These are phyloP conservation scores for Drosophila helvetica DNA, from an alignment of 2,888 invertebrate species.

Conservation along the genomic window DNA sequence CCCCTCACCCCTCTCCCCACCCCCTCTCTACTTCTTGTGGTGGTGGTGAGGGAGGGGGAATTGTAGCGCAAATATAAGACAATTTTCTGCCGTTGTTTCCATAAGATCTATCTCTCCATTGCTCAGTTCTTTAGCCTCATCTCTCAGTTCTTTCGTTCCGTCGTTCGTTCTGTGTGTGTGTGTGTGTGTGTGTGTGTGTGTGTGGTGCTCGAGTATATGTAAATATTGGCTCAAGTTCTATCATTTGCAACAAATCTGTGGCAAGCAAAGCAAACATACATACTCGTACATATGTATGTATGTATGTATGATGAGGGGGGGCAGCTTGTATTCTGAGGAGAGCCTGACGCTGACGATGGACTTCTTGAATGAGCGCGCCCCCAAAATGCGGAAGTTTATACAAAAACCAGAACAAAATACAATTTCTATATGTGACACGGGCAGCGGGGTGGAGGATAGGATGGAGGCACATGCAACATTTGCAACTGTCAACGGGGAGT, in stretches of 20 bases:
- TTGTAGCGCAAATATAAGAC: constrained; percentile 63
- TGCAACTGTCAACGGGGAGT: constrained; percentile 74
- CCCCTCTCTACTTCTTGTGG: constrained; percentile 2
- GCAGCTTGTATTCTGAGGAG: background rate
- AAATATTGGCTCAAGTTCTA: constrained; percentile 75
- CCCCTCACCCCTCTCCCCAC: background rate
- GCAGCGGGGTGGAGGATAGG: background rate
- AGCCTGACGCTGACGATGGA: constrained; percentile 6
- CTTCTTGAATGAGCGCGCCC: constrained; percentile 53
- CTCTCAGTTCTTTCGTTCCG: background rate
- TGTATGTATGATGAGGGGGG: constrained; percentile 28
- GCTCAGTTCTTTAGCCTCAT: constrained; percentile 18
- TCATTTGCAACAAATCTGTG: constrained; percentile 74
- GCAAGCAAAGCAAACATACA: constrained; percentile 68
- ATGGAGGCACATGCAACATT: constrained; percentile 61
- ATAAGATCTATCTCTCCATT: constrained; percentile 30
- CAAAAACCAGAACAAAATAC: constrained; percentile 51
- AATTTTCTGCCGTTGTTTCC: constrained; percentile 52
- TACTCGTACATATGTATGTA: no score
- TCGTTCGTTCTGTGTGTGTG: constrained; percentile 5
- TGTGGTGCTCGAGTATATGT: constrained; percentile 50
- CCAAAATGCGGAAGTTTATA: constrained; percentile 75
- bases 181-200: constrained; percentile 7
- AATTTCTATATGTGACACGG: constrained; percentile 17
- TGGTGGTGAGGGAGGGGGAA: constrained; percentile 21